Percentiles rank a stretch among this genome's conserved stretches.
Evolutionary conservation across 2,113 vertebrate species (phyloP).

Genomic region (Probosciger aterrimus): DNA sequence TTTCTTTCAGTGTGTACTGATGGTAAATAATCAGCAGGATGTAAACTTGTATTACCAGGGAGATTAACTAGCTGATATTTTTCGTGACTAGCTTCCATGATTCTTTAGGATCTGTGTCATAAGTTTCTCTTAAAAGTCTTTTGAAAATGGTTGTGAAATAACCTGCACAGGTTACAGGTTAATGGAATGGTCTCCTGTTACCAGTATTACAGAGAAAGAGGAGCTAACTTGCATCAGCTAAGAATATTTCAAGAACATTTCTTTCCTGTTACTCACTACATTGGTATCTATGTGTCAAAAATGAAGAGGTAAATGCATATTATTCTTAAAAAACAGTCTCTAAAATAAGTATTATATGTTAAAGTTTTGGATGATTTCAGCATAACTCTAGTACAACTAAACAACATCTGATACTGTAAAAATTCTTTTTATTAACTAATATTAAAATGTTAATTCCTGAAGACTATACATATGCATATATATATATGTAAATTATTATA

Average conservation of each 20-base stretch:
- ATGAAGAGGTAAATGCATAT: background rate
- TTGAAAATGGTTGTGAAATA: background rate
- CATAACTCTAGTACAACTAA: background rate
- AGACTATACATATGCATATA: rapidly evolving
- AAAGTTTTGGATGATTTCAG: background rate
- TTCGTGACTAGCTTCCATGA: background rate
- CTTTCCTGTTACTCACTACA: background rate
- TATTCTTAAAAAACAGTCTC: background rate
- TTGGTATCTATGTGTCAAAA: background rate
- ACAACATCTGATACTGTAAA: rapidly evolving
- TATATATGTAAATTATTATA: background rate
- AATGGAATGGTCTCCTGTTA: background rate
- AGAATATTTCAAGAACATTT: background rate
- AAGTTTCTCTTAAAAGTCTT: background rate
- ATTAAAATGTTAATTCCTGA: background rate
- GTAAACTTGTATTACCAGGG: background rate
- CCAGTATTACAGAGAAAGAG: background rate
- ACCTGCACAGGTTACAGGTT: background rate
- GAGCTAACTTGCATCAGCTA: background rate
- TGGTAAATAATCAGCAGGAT: background rate
- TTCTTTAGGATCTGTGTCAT: background rate
- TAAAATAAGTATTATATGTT: background rate
- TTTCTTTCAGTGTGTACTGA: background rate
- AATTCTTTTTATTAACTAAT: background rate
- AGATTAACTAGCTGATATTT: background rate